Evolutionary conservation across 2,888 invertebrate genomes (phyloP), one percentile per base, ranked within the genome.

Genomic region (Phytoseiulus persimilis): DNA sequence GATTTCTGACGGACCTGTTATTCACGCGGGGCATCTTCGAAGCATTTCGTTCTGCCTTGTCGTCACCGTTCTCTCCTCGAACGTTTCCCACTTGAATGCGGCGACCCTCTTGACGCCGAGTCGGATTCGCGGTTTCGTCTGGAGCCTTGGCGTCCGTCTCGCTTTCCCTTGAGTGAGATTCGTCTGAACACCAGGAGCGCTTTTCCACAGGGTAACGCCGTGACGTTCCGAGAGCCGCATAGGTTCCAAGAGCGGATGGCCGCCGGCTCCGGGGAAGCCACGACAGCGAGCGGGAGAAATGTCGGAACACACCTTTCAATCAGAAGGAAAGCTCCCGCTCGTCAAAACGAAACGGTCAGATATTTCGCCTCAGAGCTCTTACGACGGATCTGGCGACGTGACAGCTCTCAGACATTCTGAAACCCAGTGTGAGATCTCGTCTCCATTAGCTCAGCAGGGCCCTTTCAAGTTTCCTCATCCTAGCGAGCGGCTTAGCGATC

Each of bases 371-470:
- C 65, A 65, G 65, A 65, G 65, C 65, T 65, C 5, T 28, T 65
- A 65, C 65, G 65, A 65, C 65, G 65, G 65, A 65, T 65, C 18
- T 65, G 65, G 18, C 65, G 65, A 65, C 65, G 65, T 65, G 65
- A 65, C 65, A 65, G 65, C 65, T 65, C 65, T 65, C 28, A 65
- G 65, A 65, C 65, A 65, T 65, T 65, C 23, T 14, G 14, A 23
- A 2, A 65, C 65, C 18, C 65, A 65, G 65, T 65, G 65, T 65
- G 65, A 65, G 65, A 65, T 65, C 28, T 65, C 28, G 65, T 6
- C 65, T 65, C 65, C 65, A 65, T 65, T 65, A 65, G 65, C 65
- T 65, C 65, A 65, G 65, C 65, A 65, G 65, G 65, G 65, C 65
- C 65, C 65, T 65, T 65, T 65, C 18, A 65, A 65, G 65, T 65